phyloP scores from a whole-genome alignment of 2,797 vertebrate species.

The Pseudomugil gertrudae region DNA sequence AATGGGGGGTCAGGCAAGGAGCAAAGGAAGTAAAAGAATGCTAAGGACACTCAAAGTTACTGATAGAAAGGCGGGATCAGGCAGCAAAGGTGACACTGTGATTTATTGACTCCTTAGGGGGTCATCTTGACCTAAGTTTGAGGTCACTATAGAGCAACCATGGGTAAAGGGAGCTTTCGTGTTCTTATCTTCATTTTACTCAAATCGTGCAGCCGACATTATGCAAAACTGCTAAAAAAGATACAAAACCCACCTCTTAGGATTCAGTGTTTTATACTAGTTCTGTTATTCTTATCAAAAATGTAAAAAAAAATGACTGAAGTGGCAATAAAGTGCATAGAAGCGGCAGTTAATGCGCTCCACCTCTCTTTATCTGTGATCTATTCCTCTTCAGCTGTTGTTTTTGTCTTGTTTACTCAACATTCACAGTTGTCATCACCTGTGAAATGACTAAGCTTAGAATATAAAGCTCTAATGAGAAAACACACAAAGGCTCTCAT shows the following conservation, averaged over 20 bases:
- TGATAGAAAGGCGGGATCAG: conserved; percentile 72
- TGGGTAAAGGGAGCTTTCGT: conserved; percentile 55
- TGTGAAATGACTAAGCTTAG: conserved; percentile 82
- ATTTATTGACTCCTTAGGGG: conserved; percentile 81
- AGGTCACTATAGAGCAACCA: conserved; percentile 71
- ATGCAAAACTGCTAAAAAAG: conserved; percentile 18
- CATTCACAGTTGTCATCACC: conserved; percentile 84
- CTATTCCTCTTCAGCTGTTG: conserved; percentile 66
- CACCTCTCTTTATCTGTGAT: conserved; percentile 26
- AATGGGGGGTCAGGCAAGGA: conserved; percentile 80
- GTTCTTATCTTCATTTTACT: conserved; percentile 46
- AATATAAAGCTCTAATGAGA: conserved; percentile 79
- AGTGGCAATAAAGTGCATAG: conserved; percentile 19
- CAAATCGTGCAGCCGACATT: conserved; percentile 11
- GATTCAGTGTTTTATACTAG: not conserved
- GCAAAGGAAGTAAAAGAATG: conserved; percentile 82
- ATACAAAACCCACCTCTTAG: not conserved
- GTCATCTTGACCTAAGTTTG: conserved; percentile 77
- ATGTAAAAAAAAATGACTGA: not conserved
- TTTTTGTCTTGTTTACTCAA: conserved; percentile 80
- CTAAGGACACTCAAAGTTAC: conserved; percentile 82
- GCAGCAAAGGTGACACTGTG: conserved; percentile 79
- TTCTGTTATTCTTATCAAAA: conserved; percentile 1
- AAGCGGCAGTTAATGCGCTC: conserved; percentile 30
- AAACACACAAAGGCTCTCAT: conserved; percentile 75